Conservation (phyloP, 30 jellyfish, hydroid and myxozoan genomes). For the Hydractinia echinata region DNA sequence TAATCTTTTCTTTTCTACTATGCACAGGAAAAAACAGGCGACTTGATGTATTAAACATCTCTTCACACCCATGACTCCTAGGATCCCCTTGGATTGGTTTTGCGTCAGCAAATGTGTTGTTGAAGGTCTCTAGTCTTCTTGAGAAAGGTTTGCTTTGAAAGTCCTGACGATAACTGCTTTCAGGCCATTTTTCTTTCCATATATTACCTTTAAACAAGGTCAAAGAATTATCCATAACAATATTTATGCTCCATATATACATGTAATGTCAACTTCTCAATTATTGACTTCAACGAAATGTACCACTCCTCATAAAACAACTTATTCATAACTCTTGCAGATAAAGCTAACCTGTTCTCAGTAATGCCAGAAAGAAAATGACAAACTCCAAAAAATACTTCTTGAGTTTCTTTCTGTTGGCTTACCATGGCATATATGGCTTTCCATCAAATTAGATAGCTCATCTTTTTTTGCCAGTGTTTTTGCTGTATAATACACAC, state of each 20-base stretch:
- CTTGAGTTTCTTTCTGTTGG: too few species aligned
- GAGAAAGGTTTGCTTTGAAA: neutral
- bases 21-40: neutral
- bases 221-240: too few species aligned
- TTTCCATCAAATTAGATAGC: slow-evolving; percentile 48
- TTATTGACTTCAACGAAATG: too few species aligned
- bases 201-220: neutral
- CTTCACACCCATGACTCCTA: slow-evolving; percentile 3
- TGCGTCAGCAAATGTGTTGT: neutral
- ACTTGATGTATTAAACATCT: slow-evolving; percentile 8
- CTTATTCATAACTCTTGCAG: too few species aligned
- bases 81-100: slow-evolving; percentile 12
- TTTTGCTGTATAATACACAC: slow-evolving; percentile 25
- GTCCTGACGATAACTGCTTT: neutral
- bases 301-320: too few species aligned
- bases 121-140: neutral
- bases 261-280: too few species aligned
- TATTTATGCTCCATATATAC: too few species aligned
- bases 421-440: slow-evolving; percentile 78
- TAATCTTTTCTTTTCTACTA: neutral
- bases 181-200: slow-evolving; percentile 3
- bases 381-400: too few species aligned
- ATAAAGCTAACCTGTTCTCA: too few species aligned
- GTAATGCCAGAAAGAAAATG: too few species aligned
- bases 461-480: too few species aligned